Evolutionary conservation across 2,888 invertebrate genomes (phyloP), one percentile per base, ranked within the genome.

Genomic region (Tipula helvola): DNA sequence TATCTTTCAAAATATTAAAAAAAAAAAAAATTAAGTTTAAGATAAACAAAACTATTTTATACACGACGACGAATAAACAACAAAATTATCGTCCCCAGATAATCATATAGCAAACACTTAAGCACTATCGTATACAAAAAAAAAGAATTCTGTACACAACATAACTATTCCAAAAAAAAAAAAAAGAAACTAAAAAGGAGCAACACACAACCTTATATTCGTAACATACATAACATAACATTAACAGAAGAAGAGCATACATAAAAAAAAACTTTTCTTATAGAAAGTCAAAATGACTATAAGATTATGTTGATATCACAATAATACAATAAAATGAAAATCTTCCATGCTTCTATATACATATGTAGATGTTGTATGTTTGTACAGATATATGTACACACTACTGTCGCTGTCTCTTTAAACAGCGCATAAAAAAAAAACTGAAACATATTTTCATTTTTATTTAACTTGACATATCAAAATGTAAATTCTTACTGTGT

Each of bases 51-150:
- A 52, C 52, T 52, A 52, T 52, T 52, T 52, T 52, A 52, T 52
- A 52, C 71, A 71, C 18, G 71, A 71, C 71, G 18, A 71, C 28
- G 71, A 71, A 28, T 71, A 71, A 71, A 71, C 71, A 71, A 71
- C 71, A 71, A 71, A 71, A 28, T 71, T 71, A 71, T 71, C 71
- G 71, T 71, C 71, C 71, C 71, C 71, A 71, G 71, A 71, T 71
- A 71, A 71, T 71, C 71, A 71, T 71, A 71, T 71, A 71, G 71
- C 71, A 71, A 71, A 71, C 71, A 71, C 71, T 71, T 71, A 71
- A 71, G 28, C 28, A 28, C 57, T 28, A 57, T n/a, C n/a, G n/a
- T 57, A 57, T 71, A 71, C 28, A 5, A 7, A 71, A 3, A 71
- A 28, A 57, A 71, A 28, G 7, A 52, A 52, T n/a, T 5, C 4